Evolutionary conservation across 2,113 vertebrate genomes (phyloP), one percentile per base, ranked within the genome.

Genomic region (Reinhardtius hippoglossoides): DNA sequence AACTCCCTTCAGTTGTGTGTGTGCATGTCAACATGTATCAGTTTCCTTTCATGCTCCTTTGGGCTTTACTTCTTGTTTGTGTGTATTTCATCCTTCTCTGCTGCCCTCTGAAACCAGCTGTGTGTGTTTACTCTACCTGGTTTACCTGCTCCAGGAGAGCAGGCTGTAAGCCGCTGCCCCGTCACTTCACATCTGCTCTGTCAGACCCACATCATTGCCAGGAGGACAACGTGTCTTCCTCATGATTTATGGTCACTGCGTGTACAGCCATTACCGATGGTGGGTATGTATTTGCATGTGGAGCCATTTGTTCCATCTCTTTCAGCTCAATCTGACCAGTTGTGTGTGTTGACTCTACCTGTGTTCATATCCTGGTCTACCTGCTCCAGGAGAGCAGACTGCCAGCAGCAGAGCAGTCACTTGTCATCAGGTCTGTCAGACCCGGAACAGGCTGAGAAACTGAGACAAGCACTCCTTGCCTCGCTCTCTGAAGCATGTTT

Each of bases 131-230:
- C 80, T 79, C 71, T 88, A 91, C 92, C 93, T 90, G 91, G 89
- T 87, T 93, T 80, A 93, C 93, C 92, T 93, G 92, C 91, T 92
- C 63, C 81, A 80, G 87, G 87, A 92, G 82, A 85, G 57, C 88
- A 80, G 72, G 68, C 80, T 71, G 87, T 79, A 14, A 74, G 85
- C 70, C 68, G 72, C 62, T 35, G 59, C 65, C 63, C 74, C 40
- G 54, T 91, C 88, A 70, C 79, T 76, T 89, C 67, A 64, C 35
- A 83, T 93, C 46, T 37, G n/a, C 18, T 57, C 57, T 63, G 55
- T 72, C 81, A 67, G 74, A 24, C 31, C 48, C 42, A 13, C 13
- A 2, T 75, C 68, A 24, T 31, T 42, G 58, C 81, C 69, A 50
- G 71, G 67, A 80, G 68, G 72, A 23, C 37, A 12, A 31, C 56